Evolutionary conservation across 1,140 invertebrate species (phyloP).

Genomic region (Drosophila dunni): DNA sequence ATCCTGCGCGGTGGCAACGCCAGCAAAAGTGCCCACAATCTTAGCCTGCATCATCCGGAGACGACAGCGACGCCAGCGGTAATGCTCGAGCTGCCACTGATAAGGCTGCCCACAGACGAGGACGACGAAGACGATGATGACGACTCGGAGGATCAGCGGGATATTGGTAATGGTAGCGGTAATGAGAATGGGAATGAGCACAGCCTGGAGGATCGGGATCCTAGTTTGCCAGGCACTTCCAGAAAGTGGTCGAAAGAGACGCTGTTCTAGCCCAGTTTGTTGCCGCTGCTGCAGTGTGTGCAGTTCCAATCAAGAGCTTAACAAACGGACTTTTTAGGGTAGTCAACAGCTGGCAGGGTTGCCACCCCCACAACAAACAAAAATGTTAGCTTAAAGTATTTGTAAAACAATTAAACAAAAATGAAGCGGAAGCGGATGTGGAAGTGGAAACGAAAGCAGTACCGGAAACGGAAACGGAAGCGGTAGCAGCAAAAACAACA

Average conservation of each 20-base stretch:
- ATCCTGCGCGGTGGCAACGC: slow-evolving; percentile 64
- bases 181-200: slow-evolving; percentile 10
- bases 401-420: slow-evolving; percentile 5
- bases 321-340: slow-evolving; percentile 66
- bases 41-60: slow-evolving; percentile 50
- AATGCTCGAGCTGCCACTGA: slow-evolving; percentile 82
- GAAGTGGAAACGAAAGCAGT: slow-evolving; percentile 11
- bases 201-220: slow-evolving; percentile 62
- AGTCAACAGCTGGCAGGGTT: slow-evolving; percentile 24
- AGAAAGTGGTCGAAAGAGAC: slow-evolving; percentile 84
- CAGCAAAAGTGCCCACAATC: slow-evolving; percentile 69
- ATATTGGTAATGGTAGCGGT: neutral
- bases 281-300: slow-evolving; percentile 51
- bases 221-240: slow-evolving; percentile 77
- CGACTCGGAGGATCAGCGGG: neutral
- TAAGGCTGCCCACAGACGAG: slow-evolving; percentile 65
- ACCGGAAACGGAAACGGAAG: slow-evolving; percentile 12
- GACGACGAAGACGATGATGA: slow-evolving; percentile 48
- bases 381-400: too few relatives aligned
- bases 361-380: neutral
- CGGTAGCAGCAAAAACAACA: slow-evolving; percentile 61
- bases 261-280: slow-evolving; percentile 83
- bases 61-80: slow-evolving; percentile 66
- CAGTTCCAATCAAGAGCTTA: slow-evolving; percentile 75
- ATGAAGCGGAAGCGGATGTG: neutral